These are phyloP conservation scores for Sciurus niger DNA, from an alignment of 2,113 vertebrate genomes.

Conservation along the genomic window DNA sequence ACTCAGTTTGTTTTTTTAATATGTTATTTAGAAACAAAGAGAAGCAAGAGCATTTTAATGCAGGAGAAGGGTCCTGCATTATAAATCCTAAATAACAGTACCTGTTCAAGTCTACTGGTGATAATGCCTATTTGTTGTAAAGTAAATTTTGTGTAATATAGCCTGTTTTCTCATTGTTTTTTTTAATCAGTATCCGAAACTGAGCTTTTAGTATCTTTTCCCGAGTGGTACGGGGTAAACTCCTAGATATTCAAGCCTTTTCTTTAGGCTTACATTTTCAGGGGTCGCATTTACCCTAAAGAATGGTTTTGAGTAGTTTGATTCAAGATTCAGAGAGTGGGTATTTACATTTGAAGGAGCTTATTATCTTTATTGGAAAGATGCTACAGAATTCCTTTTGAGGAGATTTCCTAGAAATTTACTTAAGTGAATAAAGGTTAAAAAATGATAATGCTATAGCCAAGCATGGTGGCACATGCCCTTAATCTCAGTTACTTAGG, in stretches of 20 bases:
- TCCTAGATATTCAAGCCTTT: neutral
- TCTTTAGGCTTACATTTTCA: constrained; percentile 45
- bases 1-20: constrained; percentile 49
- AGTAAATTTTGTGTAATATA: neutral
- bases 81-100: constrained; percentile 34
- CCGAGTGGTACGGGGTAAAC: neutral
- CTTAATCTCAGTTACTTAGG: neutral
- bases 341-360: neutral
- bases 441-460: neutral
- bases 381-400: neutral
- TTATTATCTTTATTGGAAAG: constrained; percentile 59
- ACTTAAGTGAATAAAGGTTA: constrained; percentile 53
- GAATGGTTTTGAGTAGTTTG: neutral
- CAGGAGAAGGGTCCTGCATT: constrained; percentile 8
- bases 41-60: constrained; percentile 34
- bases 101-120: neutral
- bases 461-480: neutral
- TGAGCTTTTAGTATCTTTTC: constrained; percentile 25
- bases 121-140: constrained; percentile 23
- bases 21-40: constrained; percentile 64
- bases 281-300: constrained; percentile 15
- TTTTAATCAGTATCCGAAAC: constrained; percentile 34
- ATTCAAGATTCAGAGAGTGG: constrained; percentile 50
- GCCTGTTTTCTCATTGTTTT: constrained; percentile 37
- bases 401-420: constrained; percentile 56